Percentiles rank a stretch among this genome's conserved stretches.
phyloP scores from a whole-genome alignment of 2,888 invertebrate genomes.

The Timandra comae region DNA sequence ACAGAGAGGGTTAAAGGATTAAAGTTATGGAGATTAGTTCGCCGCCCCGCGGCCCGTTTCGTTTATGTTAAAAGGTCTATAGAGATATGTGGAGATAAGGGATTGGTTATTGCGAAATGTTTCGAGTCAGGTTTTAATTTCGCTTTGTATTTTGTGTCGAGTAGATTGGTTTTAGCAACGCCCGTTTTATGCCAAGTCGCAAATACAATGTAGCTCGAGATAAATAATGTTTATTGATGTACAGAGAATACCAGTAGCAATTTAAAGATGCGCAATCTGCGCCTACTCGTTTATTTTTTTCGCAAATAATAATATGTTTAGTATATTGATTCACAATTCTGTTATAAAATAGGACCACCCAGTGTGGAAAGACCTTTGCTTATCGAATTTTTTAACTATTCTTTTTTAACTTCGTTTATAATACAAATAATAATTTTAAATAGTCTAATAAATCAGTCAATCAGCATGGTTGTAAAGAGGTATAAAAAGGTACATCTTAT shows the following conservation, averaged over 20 bases:
- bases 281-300: no score
- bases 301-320: no score
- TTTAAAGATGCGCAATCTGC: no score
- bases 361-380: no score
- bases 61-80: constrained; percentile 73
- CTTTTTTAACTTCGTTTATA: no score
- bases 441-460: no score
- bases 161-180: constrained; percentile 42
- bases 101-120: constrained; percentile 75
- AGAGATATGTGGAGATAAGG: constrained; percentile 73
- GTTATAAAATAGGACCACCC: no score
- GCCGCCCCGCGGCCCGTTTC: constrained; percentile 72
- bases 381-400: no score
- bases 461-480: no score
- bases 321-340: no score
- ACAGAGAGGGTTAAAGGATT: constrained; percentile 75
- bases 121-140: constrained; percentile 68
- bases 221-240: constrained; percentile 7
- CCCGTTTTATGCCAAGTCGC: constrained; percentile 21
- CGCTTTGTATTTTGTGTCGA: constrained; percentile 40
- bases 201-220: constrained; percentile 2
- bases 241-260: constrained; percentile 13
- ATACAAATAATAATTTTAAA: no score
- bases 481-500: no score
- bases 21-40: constrained; percentile 77